A percentile compares a stretch with the other conserved stretches of the same genome.
phyloP scores from a whole-genome alignment of 2,113 vertebrate species.

The Bostrychus sinensis region DNA sequence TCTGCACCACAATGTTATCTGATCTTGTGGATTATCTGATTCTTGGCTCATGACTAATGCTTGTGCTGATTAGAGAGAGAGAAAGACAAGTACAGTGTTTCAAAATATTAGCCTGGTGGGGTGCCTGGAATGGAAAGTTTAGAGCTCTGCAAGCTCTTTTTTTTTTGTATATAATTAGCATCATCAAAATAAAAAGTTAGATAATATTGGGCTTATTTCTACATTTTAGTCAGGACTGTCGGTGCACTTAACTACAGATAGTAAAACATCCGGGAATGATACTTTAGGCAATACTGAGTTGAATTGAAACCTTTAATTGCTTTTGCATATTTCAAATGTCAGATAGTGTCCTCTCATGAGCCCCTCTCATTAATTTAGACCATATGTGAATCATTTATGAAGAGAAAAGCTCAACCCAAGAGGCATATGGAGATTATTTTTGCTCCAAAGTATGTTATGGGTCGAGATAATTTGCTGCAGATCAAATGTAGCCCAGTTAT shows the following conservation, averaged over 20 bases:
- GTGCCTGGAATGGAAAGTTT: no score
- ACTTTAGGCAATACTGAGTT: not conserved
- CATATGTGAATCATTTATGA: not conserved
- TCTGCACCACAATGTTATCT: no score
- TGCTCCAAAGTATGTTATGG: not conserved
- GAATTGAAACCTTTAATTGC: not conserved
- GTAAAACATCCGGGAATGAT: not conserved
- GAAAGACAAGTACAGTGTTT: no score
- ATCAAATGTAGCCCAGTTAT: not conserved
- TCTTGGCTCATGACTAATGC: no score
- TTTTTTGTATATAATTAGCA: no score
- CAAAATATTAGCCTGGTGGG: no score
- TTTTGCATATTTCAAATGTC: constrained; percentile 8
- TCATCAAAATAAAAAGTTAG: not conserved
- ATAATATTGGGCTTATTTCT: not conserved
- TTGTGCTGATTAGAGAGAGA: no score
- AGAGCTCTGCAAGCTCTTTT: no score
- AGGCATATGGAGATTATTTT: not conserved
- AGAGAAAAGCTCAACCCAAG: not conserved
- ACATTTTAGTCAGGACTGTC: not conserved
- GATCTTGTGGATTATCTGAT: no score
- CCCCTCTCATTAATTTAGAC: not conserved
- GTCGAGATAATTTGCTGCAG: not conserved
- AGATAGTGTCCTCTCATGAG: not conserved
- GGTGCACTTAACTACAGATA: not conserved